Evolutionary conservation across 2,888 invertebrate species (phyloP).

Genomic region (Deilephila porcellus): DNA sequence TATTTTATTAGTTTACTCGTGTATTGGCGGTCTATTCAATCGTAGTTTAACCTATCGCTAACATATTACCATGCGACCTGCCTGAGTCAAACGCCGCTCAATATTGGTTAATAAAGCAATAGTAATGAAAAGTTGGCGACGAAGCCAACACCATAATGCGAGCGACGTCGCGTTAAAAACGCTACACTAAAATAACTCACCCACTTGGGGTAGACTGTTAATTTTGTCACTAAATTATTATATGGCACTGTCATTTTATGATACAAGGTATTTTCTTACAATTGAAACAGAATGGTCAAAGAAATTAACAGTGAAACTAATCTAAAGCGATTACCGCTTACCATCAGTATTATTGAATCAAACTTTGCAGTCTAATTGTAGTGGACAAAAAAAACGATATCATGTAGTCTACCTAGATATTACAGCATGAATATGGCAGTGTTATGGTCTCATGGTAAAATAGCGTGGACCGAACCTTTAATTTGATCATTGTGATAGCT

Average conservation of each 20-base stretch:
- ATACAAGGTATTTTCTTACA: background rate
- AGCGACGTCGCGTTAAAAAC: conserved; percentile 46
- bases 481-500: no score
- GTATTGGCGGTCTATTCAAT: background rate
- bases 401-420: no score
- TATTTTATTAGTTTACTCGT: background rate
- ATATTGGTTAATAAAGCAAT: conserved; percentile 85
- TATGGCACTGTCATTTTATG: background rate
- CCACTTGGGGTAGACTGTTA: conserved; percentile 39
- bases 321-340: no score
- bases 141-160: conserved; percentile 64
- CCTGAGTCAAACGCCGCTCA: conserved; percentile 61
- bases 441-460: no score
- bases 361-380: no score
- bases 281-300: no score
- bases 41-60: conserved; percentile 14
- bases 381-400: no score
- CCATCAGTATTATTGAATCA: no score
- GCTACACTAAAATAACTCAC: conserved; percentile 40
- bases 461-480: no score
- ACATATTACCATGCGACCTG: conserved; percentile 40
- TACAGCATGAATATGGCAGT: no score
- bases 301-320: no score
- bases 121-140: conserved; percentile 81
- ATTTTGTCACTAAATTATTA: conserved; percentile 31